Conservation (phyloP, 92 coral and sea anemone species). For the Paragorgia papillata region DNA sequence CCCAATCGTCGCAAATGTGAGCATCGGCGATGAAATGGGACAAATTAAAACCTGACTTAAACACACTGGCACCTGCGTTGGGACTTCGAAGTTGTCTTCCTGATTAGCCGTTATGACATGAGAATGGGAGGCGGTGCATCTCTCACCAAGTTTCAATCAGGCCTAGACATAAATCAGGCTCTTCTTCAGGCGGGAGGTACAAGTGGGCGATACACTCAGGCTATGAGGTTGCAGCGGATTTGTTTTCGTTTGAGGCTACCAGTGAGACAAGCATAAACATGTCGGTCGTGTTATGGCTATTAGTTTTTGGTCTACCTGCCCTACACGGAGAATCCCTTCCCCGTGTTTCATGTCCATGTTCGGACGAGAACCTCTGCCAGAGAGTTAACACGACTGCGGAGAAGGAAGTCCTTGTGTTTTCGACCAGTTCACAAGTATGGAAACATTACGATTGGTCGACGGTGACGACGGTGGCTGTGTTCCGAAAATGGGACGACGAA, state of each 20-base stretch:
- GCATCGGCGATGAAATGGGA: too few species aligned
- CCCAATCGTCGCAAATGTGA: too few species aligned
- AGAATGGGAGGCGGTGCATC: too few species aligned
- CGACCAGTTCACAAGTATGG: slow-evolving; percentile 84
- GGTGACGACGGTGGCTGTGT: slow-evolving; percentile 86
- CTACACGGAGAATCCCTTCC: not conserved
- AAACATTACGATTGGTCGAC: slow-evolving; percentile 81
- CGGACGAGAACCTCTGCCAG: slow-evolving; percentile 71
- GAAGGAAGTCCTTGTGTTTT: slow-evolving; percentile 84
- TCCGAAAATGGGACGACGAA: slow-evolving; percentile 95
- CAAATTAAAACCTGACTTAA: too few species aligned
- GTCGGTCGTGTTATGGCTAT: not conserved
- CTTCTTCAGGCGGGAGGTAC: too few species aligned
- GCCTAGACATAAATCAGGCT: too few species aligned
- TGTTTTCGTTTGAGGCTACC: too few species aligned
- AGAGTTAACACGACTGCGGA: slow-evolving; percentile 76
- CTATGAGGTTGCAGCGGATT: not conserved
- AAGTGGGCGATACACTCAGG: too few species aligned
- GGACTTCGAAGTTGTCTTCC: too few species aligned
- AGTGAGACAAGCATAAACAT: not conserved
- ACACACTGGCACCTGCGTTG: too few species aligned
- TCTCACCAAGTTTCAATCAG: too few species aligned
- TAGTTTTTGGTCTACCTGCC: not conserved
- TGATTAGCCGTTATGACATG: too few species aligned
- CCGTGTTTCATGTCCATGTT: slow-evolving; percentile 69